Evolutionary conservation across 2,888 invertebrate genomes (phyloP), one percentile per base, ranked within the genome.

Genomic region (Myopa testacea): DNA sequence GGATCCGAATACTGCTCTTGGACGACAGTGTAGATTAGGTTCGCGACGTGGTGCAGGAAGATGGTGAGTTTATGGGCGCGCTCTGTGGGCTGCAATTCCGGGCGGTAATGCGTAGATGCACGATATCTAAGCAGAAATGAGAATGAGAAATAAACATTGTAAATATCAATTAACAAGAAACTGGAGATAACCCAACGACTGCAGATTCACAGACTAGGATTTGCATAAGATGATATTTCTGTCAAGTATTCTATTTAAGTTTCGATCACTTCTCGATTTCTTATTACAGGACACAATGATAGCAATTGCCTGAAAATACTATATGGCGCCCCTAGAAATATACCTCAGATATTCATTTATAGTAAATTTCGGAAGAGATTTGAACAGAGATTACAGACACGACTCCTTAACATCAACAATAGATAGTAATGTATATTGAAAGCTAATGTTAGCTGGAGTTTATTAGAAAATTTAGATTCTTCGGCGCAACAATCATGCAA

Each of bases 21-120:
- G 78, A 96, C 95, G 69, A 95, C 94, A 80, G 93, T 93, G 84
- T 96, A 95, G 82, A 97, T 95, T 86, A 97, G 92, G 84, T 94
- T 94, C 12, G 98, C 96, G 69, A 98, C 96, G 88, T 97, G 96
- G 84, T 96, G 96, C 80, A 98, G 90, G 86, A 98, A 94, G 75
- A 95, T 93, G 3, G 98, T 97, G 79, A 98, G 91, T 86, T 96
- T 94, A 87, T 97, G 96, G 3, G 97, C 97, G 78, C 98, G 92
- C 88, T 98, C 97, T 67, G 95, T 95, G 38, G 98, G 97, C 82
- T 95, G 95, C 76, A 98, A 90, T 87, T 98, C 97, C 37, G 97
- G 97, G 85, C 97, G 93, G 90, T 97, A 98, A 88, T 97, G 97
- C 0, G 97, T 97, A 40, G 97, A 97, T 65, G 98, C 96, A 76